Conservation (phyloP, 2,113 vertebrate genomes). For the Dermatemys mawii region DNA sequence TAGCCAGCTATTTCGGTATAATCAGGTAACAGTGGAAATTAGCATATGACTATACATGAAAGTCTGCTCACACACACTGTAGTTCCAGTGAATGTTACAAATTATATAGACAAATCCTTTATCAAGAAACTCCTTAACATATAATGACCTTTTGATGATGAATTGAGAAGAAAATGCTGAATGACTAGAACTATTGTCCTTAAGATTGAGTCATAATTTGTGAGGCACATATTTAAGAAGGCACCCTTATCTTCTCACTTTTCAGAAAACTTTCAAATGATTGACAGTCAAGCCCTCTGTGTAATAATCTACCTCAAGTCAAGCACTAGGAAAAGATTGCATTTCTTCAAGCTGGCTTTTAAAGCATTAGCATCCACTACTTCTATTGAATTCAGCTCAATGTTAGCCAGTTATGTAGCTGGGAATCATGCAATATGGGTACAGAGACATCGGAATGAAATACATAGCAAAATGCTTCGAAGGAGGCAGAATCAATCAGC, state of each 20-base stretch:
- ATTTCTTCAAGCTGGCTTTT: background rate
- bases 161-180: background rate
- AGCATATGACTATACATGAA: background rate
- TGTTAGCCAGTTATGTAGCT: background rate
- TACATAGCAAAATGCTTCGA: background rate
- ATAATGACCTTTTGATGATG: background rate
- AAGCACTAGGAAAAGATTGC: background rate
- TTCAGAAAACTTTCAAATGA: background rate
- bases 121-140: background rate
- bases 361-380: background rate
- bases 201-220: background rate
- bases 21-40: background rate
- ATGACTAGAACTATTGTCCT: background rate
- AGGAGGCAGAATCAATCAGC: background rate
- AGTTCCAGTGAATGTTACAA: background rate
- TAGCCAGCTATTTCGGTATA: background rate
- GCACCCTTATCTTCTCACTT: background rate
- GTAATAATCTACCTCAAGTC: background rate
- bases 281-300: background rate
- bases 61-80: background rate
- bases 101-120: background rate
- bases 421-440: background rate
- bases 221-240: background rate
- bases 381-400: background rate
- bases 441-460: background rate